Conservation (phyloP, 2,888 invertebrate species). For the Hirtodrosophila trivittata region DNA sequence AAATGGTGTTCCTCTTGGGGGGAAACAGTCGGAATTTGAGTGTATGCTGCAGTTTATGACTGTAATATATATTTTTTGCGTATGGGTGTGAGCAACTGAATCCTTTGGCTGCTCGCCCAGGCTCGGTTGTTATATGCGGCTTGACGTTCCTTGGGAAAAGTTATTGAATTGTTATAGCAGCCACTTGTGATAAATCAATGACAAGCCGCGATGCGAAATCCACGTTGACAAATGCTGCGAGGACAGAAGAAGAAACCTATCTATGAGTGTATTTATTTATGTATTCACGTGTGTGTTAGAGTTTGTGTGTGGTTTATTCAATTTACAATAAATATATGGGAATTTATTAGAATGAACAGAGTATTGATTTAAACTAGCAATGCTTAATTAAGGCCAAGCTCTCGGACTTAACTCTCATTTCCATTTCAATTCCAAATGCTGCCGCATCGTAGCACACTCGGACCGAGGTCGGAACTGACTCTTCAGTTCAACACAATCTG, state of each 20-base stretch:
- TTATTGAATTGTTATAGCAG: slow-evolving; percentile 73
- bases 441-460: not conserved
- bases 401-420: slow-evolving; percentile 17
- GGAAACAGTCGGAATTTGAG: not conserved
- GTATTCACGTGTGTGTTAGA: not conserved
- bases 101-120: not conserved
- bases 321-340: slow-evolving; percentile 57
- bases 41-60: slow-evolving; percentile 65
- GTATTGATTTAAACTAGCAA: slow-evolving; percentile 54
- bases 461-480: slow-evolving; percentile 8
- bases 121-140: slow-evolving; percentile 40
- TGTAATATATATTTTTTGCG: slow-evolving; percentile 58
- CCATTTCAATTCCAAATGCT: slow-evolving; percentile 39
- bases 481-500: slow-evolving; percentile 55
- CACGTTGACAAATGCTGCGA: slow-evolving; percentile 51
- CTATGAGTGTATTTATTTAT: not conserved
- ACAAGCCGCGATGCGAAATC: slow-evolving; percentile 33
- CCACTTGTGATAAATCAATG: slow-evolving; percentile 72
- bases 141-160: slow-evolving; percentile 39
- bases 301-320: slow-evolving; percentile 50
- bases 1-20: not conserved
- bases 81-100: slow-evolving; percentile 1
- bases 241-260: not conserved
- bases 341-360: slow-evolving; percentile 46
- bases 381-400: slow-evolving; percentile 62